A percentile compares a stretch with the other conserved stretches of the same genome.
Evolutionary conservation across 2,888 invertebrate genomes (phyloP).

Genomic region (Nomada hirtipes): DNA sequence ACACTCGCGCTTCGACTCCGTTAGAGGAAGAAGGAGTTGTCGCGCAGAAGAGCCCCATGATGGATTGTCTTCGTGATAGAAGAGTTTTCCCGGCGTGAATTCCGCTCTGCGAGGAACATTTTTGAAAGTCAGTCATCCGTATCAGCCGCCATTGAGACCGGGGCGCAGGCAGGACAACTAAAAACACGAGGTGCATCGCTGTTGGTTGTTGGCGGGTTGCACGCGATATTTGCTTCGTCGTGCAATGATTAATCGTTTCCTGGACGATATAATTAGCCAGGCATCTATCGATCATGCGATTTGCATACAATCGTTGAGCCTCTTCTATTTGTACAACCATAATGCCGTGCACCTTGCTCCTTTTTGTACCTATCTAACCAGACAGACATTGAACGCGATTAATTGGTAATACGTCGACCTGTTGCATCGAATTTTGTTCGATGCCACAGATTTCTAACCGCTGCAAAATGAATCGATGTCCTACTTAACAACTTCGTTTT

Average conservation of each 20-base stretch:
- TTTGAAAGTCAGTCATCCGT: slow-evolving; percentile 62
- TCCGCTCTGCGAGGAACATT: slow-evolving; percentile 57
- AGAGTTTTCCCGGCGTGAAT: slow-evolving; percentile 54
- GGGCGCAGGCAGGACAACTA: slow-evolving; percentile 54
- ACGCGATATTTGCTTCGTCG: slow-evolving; percentile 41
- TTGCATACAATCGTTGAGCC: slow-evolving; percentile 18
- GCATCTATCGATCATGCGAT: slow-evolving; percentile 31
- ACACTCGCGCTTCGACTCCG: slow-evolving; percentile 70
- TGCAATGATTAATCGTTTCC: slow-evolving; percentile 50
- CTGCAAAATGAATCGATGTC: not conserved
- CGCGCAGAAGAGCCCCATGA: slow-evolving; percentile 57
- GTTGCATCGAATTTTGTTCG: no score
- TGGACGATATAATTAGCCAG: slow-evolving; percentile 43
- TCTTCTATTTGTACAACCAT: slow-evolving; percentile 15
- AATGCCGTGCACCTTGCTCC: not conserved
- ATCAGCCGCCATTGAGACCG: slow-evolving; percentile 53
- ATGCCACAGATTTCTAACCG: not conserved
- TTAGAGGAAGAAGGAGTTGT: slow-evolving; percentile 65
- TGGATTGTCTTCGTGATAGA: slow-evolving; percentile 52
- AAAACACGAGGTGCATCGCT: slow-evolving; percentile 42
- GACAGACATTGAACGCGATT: not conserved
- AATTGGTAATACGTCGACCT: no score
- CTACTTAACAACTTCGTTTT: no score
- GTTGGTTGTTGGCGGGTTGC: slow-evolving; percentile 6
- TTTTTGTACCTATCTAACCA: not conserved